Percentiles rank a stretch among this genome's conserved stretches.
Evolutionary conservation across 2,888 invertebrate species (phyloP).

Genomic region (Aethes cnicana): DNA sequence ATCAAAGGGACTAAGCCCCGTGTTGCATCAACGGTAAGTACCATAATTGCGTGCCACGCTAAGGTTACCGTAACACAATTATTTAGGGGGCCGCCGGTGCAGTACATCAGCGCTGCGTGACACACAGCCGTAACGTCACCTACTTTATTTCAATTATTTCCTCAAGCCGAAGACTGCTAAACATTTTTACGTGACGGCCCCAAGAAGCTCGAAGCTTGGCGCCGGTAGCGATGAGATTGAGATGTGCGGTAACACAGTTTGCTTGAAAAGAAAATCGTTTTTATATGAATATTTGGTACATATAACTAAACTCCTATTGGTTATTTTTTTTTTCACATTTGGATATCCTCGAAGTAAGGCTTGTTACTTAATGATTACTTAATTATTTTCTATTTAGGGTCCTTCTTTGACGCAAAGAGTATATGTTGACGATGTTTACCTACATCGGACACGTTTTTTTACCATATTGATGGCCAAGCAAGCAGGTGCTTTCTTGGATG

Average conservation of each 20-base stretch:
- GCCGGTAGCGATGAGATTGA: conserved; percentile 39
- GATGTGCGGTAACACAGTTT: conserved; percentile 41
- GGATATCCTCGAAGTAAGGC: no score
- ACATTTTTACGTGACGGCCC: conserved; percentile 47
- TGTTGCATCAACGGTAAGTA: conserved; percentile 12
- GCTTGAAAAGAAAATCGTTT: conserved; percentile 34
- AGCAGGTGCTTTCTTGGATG: no score
- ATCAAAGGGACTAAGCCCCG: neutral
- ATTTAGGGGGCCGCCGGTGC: conserved; percentile 32
- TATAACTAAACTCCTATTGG: no score
- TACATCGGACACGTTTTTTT: no score
- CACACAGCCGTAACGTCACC: conserved; percentile 53
- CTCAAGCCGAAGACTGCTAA: conserved; percentile 41
- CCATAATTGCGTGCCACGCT: conserved; percentile 39
- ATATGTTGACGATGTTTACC: no score
- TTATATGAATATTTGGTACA: no score
- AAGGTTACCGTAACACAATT: conserved; percentile 33
- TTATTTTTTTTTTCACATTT: no score
- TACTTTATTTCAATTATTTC: conserved; percentile 65
- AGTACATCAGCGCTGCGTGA: conserved; percentile 57
- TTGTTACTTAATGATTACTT: no score
- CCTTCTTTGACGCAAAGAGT: no score
- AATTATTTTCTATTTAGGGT: no score
- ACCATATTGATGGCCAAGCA: no score
- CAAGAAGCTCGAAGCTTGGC: conserved; percentile 38